These are phyloP conservation scores for Cephalopachus bancanus DNA, from an alignment of 2,797 vertebrate genomes.

Conservation along the genomic window DNA sequence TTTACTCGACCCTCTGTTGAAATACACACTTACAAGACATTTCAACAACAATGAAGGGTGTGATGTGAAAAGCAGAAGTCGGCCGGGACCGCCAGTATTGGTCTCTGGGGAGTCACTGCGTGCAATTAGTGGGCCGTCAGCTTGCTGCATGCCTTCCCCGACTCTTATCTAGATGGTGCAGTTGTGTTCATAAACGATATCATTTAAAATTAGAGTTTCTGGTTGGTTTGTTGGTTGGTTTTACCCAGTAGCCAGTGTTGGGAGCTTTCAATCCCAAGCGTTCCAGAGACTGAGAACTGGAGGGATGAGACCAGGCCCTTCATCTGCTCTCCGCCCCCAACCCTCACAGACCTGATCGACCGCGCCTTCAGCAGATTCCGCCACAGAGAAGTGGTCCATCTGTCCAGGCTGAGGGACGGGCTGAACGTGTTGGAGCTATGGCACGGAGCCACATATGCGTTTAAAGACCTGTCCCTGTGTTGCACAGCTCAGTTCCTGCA, in stretches of 20 bases:
- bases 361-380: conserved; percentile 93
- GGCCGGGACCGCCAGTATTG: neutral
- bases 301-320: neutral
- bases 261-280: neutral
- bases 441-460: conserved; percentile 94
- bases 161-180: neutral
- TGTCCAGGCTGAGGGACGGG: conserved; percentile 89
- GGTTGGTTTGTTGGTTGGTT: neutral
- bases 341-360: conserved; percentile 89
- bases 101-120: neutral
- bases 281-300: neutral
- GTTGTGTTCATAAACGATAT: neutral
- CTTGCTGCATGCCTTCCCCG: neutral
- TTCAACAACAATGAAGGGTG: neutral
- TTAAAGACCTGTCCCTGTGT: conserved; percentile 96
- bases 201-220: neutral
- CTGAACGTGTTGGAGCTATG: conserved; percentile 95
- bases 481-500: conserved; percentile 93
- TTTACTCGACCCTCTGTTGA: neutral
- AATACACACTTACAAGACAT: neutral
- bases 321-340: neutral
- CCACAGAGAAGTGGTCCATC: conserved; percentile 89
- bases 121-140: neutral
- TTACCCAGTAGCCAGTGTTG: neutral
- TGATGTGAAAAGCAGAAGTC: conserved; percentile 27